Conservation (phyloP, 2,888 invertebrate genomes). For the Hirtodrosophila histrioides region DNA sequence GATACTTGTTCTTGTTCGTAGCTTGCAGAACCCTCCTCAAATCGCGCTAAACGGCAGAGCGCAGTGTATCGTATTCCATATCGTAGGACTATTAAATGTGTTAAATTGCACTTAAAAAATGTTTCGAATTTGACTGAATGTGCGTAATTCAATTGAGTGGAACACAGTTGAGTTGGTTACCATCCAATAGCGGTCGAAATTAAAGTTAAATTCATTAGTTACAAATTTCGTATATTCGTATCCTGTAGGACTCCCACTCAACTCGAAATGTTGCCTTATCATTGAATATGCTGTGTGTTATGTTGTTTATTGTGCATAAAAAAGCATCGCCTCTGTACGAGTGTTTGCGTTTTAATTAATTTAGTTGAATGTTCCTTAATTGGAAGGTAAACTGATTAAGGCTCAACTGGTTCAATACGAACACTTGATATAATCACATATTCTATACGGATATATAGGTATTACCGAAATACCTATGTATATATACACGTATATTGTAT, state of each 20-base stretch:
- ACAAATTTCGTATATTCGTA: conserved; percentile 5
- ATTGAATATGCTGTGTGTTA: conserved; percentile 23
- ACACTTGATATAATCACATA: neutral
- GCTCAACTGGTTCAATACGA: neutral
- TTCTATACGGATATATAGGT: too few species aligned
- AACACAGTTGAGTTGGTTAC: conserved; percentile 6
- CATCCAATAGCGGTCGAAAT: conserved; percentile 5
- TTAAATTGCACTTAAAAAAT: conserved; percentile 45
- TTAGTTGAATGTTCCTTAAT: conserved; percentile 13
- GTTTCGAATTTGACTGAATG: conserved; percentile 25
- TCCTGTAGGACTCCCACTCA: too few species aligned
- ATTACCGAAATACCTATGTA: too few species aligned
- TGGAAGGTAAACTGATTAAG: neutral
- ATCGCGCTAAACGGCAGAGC: conserved; percentile 49
- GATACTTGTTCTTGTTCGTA: conserved; percentile 43
- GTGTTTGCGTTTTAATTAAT: conserved; percentile 10
- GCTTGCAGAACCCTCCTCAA: conserved; percentile 56
- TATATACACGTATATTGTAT: too few species aligned
- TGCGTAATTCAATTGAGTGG: conserved; percentile 1
- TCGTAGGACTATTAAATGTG: conserved; percentile 23
- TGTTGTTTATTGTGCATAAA: conserved; percentile 33
- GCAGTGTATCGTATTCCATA: conserved; percentile 38
- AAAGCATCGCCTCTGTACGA: neutral
- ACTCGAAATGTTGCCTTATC: conserved; percentile 21
- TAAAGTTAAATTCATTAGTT: too few species aligned